Evolutionary conservation across 2,113 vertebrate species (phyloP), one percentile per base, ranked within the genome.

Genomic region (Labeo rohita): DNA sequence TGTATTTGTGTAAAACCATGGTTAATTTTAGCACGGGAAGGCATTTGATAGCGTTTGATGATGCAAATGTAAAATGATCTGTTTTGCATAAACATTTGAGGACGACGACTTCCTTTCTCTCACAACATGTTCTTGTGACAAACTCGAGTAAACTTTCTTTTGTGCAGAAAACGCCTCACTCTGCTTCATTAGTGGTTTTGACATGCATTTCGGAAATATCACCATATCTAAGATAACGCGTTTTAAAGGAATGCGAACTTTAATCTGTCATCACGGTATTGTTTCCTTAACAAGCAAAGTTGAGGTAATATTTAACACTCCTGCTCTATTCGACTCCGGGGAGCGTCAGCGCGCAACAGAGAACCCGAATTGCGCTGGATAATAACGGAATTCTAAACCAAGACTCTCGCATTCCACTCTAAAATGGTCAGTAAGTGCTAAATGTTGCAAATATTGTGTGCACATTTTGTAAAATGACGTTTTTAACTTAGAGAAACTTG

Each of bases 271-370:
- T 43, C n/a, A 75, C 66, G 93, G 91, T 92, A 93, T 89, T 85
- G 89, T 85, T 66, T 72, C 91, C 91, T 93, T 95, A 93, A 92
- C 91, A 91, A 91, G 88, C 87, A 79, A 49, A 18, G 21, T 56
- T 43, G 85, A 89, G 93, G 84, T 93, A 95, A 94, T 94, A 86
- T 92, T 93, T 94, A 94, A 94, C 94, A 45, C 85, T 59, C 18
- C 10, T 23, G 77, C 77, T 43, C 54, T 80, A 3, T 43, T 78
- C 13, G 43, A 45, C 50, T 36, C 18, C 45, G 36, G 12, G 66
- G 36, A 36, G 63, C 66, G 77, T 87, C 83, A 45, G 72, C 50
- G 86, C 28, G 86, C 80, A 68, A 77, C 86, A 28, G 77, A 16
- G 18, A 45, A 36, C 21, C 47, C 12, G 28, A 59, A 15, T 56